A percentile compares a stretch with the other conserved stretches of the same genome.
phyloP scores from a whole-genome alignment of 2,888 invertebrate genomes.

The Caenorhabditis sinica region DNA sequence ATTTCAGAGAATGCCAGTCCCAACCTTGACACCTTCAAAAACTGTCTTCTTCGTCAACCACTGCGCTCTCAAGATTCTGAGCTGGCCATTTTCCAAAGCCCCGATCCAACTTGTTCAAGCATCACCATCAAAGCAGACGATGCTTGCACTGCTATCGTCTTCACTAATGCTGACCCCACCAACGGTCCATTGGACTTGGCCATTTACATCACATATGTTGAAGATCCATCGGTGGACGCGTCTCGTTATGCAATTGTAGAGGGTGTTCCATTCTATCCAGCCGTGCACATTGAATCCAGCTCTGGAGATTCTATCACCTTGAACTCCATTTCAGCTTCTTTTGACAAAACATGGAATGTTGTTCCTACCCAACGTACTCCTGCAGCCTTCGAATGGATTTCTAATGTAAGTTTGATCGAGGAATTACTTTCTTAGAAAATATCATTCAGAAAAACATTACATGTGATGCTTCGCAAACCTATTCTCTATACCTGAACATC shows the following conservation, averaged over 20 bases:
- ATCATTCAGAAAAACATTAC: constrained; percentile 4
- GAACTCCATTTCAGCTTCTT: constrained; percentile 21
- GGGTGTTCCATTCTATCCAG: constrained; percentile 34
- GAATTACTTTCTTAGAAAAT: neutral
- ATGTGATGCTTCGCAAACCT: constrained; percentile 32
- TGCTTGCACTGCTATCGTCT: constrained; percentile 49
- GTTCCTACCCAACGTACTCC: neutral
- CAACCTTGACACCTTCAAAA: constrained; percentile 1
- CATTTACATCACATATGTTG: constrained; percentile 39
- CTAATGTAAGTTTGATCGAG: constrained; percentile 11
- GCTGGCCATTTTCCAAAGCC: constrained; percentile 37
- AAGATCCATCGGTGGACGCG: constrained; percentile 36
- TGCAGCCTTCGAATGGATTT: constrained; percentile 36
- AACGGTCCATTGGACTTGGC: constrained; percentile 15
- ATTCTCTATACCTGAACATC: constrained; percentile 39
- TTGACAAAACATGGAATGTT: neutral
- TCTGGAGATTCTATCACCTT: neutral
- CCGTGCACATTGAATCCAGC: constrained; percentile 33
- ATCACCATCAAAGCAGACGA: neutral
- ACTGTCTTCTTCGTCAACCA: constrained; percentile 19
- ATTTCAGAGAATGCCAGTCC: constrained; percentile 30
- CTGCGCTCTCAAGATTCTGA: constrained; percentile 28
- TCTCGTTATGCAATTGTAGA: constrained; percentile 58
- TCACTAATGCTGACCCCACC: constrained; percentile 5
- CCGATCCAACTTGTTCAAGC: constrained; percentile 29